phyloP scores from a whole-genome alignment of 1,140 invertebrate genomes.

The Drosophila mojavensis region DNA sequence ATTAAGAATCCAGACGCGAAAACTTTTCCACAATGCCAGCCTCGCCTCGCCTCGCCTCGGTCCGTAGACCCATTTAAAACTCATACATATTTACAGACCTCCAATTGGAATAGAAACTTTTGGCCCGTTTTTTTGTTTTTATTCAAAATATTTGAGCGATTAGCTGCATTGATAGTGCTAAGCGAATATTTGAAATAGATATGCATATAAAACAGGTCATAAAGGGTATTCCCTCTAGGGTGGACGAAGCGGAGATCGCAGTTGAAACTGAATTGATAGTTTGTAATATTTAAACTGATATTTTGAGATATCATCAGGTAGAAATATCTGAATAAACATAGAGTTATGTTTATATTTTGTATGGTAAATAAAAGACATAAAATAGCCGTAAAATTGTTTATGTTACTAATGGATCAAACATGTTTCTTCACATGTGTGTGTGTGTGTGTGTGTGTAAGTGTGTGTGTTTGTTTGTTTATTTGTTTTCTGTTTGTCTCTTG shows the following conservation, averaged over 20 bases:
- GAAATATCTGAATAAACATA: constrained; percentile 6
- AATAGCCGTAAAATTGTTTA: constrained; percentile 23
- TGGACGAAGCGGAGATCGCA: too few species aligned
- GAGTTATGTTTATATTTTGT: not conserved
- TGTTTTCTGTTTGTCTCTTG: not conserved
- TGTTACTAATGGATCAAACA: constrained; percentile 38
- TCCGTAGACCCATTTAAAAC: constrained; percentile 57
- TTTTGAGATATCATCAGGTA: not conserved
- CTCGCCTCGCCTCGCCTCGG: constrained; percentile 56
- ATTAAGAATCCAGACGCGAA: constrained; percentile 78
- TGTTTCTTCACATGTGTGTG: constrained; percentile 11
- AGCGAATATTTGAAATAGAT: not conserved
- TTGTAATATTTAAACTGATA: not conserved
- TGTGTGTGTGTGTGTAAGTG: constrained; percentile 3
- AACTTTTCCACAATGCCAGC: constrained; percentile 73
- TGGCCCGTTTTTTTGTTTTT: constrained; percentile 8
- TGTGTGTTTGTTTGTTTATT: constrained; percentile 13
- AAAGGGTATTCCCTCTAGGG: not conserved
- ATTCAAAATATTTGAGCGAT: not conserved
- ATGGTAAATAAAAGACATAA: constrained; percentile 8
- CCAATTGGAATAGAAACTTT: not conserved
- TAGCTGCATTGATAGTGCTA: not conserved
- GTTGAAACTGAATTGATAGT: not conserved
- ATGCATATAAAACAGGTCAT: not conserved
- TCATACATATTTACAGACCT: constrained; percentile 59